phyloP scores from a whole-genome alignment of 2,797 vertebrate species.

The Balearica regulorum region DNA sequence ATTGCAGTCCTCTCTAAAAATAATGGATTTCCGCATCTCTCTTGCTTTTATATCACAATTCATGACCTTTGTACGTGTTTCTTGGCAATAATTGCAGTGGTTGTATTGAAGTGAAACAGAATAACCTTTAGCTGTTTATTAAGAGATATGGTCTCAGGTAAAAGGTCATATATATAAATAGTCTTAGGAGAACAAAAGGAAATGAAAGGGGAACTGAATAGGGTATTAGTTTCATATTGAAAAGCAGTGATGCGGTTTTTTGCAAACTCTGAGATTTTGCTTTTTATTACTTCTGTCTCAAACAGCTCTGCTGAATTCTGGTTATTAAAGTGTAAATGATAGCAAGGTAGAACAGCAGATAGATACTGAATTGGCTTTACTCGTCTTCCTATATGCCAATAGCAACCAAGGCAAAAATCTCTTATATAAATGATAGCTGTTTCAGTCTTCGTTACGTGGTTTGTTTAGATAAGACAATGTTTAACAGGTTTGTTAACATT shows the following conservation, averaged over 20 bases:
- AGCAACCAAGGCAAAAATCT: not conserved
- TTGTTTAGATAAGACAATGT: not conserved
- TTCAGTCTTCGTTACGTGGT: not conserved
- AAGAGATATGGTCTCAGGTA: not conserved
- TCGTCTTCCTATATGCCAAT: not conserved
- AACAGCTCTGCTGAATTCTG: not conserved
- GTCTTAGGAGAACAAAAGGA: conserved; percentile 17
- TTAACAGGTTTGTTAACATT: not conserved
- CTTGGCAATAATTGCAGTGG: not conserved
- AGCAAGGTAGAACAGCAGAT: not conserved
- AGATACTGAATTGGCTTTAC: not conserved
- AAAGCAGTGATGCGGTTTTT: not conserved
- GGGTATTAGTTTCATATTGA: not conserved
- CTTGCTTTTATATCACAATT: not conserved
- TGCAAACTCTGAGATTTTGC: not conserved
- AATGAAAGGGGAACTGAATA: not conserved
- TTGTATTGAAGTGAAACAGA: not conserved
- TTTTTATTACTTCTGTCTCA: not conserved
- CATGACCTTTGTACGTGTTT: not conserved
- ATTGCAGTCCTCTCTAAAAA: not conserved
- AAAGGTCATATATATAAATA: conserved; percentile 39
- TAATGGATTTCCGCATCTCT: conserved; percentile 1
- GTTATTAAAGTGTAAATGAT: not conserved
- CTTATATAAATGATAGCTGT: not conserved
- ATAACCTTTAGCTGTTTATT: conserved; percentile 37